Evolutionary conservation across 2,113 vertebrate genomes (phyloP).

Genomic region (Grammomys dolichurus): DNA sequence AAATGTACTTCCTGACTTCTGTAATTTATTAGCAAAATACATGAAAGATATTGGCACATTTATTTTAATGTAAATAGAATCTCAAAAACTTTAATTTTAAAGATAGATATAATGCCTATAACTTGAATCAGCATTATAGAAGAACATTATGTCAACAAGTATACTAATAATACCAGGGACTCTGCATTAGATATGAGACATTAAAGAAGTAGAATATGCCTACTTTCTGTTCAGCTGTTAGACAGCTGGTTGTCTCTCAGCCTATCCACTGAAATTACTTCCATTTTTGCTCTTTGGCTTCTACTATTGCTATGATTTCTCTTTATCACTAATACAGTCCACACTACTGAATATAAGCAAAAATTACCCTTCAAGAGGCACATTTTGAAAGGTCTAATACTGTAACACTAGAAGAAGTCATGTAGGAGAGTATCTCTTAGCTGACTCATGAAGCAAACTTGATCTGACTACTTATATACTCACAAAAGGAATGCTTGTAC

Average conservation of each 20-base stretch:
- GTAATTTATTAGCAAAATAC: neutral
- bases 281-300: neutral
- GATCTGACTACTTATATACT: neutral
- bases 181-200: neutral
- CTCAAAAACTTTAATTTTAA: neutral
- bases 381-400: neutral
- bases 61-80: neutral
- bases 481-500: neutral
- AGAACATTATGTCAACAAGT: neutral
- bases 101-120: neutral
- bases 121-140: neutral
- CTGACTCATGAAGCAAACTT: neutral
- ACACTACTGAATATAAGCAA: neutral
- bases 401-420: no score
- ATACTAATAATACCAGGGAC: neutral
- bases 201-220: neutral
- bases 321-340: neutral
- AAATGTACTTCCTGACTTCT: neutral
- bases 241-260: neutral
- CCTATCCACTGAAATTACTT: neutral
- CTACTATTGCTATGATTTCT: neutral
- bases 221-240: neutral
- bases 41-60: neutral
- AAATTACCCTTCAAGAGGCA: neutral
- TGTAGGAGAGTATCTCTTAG: neutral